These are phyloP conservation scores for Caenorhabditis sp. DNA, from an alignment of 2,888 invertebrate species.

Conservation along the genomic window DNA sequence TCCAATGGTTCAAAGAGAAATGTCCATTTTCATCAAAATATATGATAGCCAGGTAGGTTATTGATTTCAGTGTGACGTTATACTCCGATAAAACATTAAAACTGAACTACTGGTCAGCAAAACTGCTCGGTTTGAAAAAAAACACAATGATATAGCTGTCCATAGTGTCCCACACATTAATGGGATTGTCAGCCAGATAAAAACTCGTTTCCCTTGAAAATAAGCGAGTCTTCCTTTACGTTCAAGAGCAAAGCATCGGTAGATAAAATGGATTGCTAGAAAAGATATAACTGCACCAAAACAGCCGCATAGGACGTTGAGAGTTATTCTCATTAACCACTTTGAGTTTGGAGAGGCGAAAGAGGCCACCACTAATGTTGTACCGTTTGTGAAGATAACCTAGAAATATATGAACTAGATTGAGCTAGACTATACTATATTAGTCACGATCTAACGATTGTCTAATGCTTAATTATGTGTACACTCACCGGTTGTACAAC, in stretches of 20 bases:
- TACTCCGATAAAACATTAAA: neutral
- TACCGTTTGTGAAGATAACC: too few relatives aligned
- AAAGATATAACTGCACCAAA: neutral
- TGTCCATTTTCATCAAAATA: neutral
- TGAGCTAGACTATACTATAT: too few relatives aligned
- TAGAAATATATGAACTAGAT: too few relatives aligned
- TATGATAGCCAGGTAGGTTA: neutral
- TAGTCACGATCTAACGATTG: too few relatives aligned
- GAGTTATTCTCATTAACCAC: neutral
- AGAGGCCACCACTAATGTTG: too few relatives aligned
- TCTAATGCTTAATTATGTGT: too few relatives aligned
- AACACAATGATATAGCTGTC: neutral
- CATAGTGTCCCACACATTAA: neutral
- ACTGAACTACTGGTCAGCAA: neutral
- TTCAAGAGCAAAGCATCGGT: neutral
- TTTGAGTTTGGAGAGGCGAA: neutral
- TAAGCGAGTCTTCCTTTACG: neutral
- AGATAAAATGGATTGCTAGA: neutral
- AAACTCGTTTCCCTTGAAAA: neutral
- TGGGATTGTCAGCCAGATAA: neutral
- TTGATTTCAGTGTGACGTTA: neutral
- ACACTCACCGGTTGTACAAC: too few relatives aligned
- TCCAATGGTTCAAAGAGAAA: too few relatives aligned
- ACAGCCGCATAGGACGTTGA: neutral
- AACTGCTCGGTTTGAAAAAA: neutral